Evolutionary conservation across 1,140 invertebrate genomes (phyloP), one percentile per base, ranked within the genome.

Genomic region (Anoplophora glabripennis): DNA sequence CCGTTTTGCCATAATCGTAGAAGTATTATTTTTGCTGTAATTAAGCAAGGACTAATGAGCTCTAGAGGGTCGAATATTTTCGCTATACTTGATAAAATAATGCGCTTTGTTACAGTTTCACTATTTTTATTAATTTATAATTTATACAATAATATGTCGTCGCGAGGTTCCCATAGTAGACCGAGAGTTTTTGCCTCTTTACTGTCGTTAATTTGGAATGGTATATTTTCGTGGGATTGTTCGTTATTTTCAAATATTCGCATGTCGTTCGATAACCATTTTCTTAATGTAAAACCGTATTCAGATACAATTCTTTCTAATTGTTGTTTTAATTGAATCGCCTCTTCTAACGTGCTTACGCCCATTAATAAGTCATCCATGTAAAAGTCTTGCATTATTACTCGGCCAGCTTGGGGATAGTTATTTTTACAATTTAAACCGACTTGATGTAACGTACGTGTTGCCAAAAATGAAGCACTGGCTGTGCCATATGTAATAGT

Each of bases 21-120:
- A 18, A 80, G 61, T 2, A 79, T 46, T 8, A 77, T 59, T 64
- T 80, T 79, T 7, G 71, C 67, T n/a, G 33, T 59, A 9, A 79
- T 61, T n/a, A 69, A 68, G 3, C 75, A 36, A 11, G 77, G 78
- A 14, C 69, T 58, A 14, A 53, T 33, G 14, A 40, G 15, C 53
- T 48, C 57, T 34, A 59, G 40, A 7, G 40, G n/a, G 15, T 59
- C 57, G 47, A 45, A 59, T 4, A 59, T 11, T 55, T 59, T 40
- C 11, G 21, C 21, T 28, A 59, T 37, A 17, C 15, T 17, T 37
- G 57, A 44, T 46, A 59, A 18, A 3, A 56, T 45, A 10, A 17
- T 45, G 11, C 57, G 10, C 18, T 59, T 59, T 4, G 21, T 45
- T 28, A 28, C 2, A 3, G 5, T 28, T 28, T 28, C 21, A 28